Base-by-base conservation (phyloP, 2,113 vertebrate species). In the Ascaphus truei region DNA sequence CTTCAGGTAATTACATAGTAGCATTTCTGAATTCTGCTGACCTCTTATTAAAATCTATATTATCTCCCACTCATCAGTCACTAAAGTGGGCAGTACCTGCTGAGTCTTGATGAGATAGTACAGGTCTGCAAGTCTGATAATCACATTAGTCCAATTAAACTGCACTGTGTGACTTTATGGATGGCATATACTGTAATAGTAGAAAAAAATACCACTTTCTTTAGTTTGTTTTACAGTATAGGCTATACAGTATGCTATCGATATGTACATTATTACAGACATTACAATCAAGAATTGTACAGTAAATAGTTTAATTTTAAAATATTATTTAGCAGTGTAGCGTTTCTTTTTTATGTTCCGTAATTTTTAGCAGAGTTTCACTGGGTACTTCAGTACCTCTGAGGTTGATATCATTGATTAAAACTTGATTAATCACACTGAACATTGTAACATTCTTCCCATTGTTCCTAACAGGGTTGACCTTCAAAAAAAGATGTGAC, bases 131-230 rank as follows among this genome's bases (percentile, higher is more conserved):
- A 79, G 72, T 76, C 80, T 85, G 75, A 84, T 74, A 77, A 56
- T 83, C 72, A 84, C 68, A 81, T 86, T 69, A 80, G 74, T 61
- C 71, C 75, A 85, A 79, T 84, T 89, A 77, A 75, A 75, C 75
- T 77, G 80, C 78, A 80, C 75, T 72, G 62, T 27, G 0, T 79
- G 76, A 72, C 76, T 80, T 76, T 65, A 62, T 15, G 3, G 37
- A 72, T 71, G 80, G 57, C 74, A 75, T 41, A 66, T 36, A 57
- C 73, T 81, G 77, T 23, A 31, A 75, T 26, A n/a, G n/a, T n/a
- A n/a, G n/a, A 73, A 71, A 59, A n/a, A 71, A 80, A 72, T 71
- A 25, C 18, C 10, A 67, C 27, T 83, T 81, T 27, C 62, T 73
- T 72, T 55, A 75, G 0, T 3, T 43, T 43, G 52, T 78, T 76